Percentiles rank a stretch among this genome's conserved stretches.
Conservation (phyloP, 1,140 invertebrate genomes). For the Atta cephalotes region DNA sequence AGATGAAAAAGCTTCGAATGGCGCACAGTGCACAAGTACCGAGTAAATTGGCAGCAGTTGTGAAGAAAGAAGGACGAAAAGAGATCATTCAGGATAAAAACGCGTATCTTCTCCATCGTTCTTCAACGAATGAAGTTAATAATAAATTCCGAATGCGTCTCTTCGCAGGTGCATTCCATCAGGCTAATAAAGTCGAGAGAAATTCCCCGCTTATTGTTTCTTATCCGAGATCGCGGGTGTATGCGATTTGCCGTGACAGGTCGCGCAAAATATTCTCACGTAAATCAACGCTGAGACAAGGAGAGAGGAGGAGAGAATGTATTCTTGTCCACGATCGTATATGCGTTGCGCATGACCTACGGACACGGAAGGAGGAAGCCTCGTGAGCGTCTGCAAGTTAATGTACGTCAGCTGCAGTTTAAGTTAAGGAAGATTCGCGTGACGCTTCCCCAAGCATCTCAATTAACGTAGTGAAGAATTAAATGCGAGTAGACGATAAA, state of each 20-base stretch:
- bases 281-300: not conserved
- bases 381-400: conserved; percentile 18
- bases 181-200: conserved; percentile 21
- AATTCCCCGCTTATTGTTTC: conserved; percentile 24
- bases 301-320: not conserved
- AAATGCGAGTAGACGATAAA: not conserved
- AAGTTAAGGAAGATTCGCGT: conserved; percentile 21
- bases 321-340: conserved; percentile 18
- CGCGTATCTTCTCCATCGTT: conserved; percentile 8
- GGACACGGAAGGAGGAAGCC: conserved; percentile 19
- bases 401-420: conserved; percentile 31
- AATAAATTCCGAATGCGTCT: conserved; percentile 63
- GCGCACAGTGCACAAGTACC: conserved; percentile 29
- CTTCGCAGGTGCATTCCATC: conserved; percentile 7
- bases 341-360: conserved; percentile 1
- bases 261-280: conserved; percentile 19
- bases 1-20: conserved; percentile 41
- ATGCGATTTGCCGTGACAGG: conserved; percentile 15
- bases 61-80: not conserved
- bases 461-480: conserved; percentile 21
- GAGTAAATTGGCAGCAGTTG: conserved; percentile 63
- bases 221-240: not conserved
- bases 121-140: conserved; percentile 56
- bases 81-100: conserved; percentile 28
- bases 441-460: conserved; percentile 22